Base-by-base conservation (phyloP, 2,113 vertebrate genomes). In the Anser brachyrhynchus region DNA sequence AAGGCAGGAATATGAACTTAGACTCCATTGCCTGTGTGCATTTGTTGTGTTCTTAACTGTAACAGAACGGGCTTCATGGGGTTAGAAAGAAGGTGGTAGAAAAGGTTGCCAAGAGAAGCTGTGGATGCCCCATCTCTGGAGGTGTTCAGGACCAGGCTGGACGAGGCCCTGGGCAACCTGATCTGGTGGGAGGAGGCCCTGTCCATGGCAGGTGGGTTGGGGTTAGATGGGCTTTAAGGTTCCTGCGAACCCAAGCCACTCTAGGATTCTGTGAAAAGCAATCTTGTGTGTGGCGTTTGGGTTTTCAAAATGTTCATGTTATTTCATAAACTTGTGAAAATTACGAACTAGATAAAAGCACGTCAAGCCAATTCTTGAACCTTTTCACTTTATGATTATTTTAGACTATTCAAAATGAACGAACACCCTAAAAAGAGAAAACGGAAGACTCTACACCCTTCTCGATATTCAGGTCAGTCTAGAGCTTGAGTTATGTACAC, bases 371-470 rank as follows among this genome's bases (percentile, higher is more conserved):
- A 43, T 54, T 54, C 23, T 52, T 73, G 21, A 49, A 43, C 76
- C 6, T 64, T 89, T 81, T 70, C 29, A 23, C 10, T 74, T 73
- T 44, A 21, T 51, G 59, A 6, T 81, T 75, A 14, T 52, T 97
- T 95, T 69, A 98, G 92, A 83, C 46, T 71, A 84, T 96, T 92
- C 96, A 98, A 98, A 97, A 98, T 98, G 98, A 98, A 98, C 28
- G 98, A 98, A 39, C 98, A 98, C 96, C 98, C 98, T 90, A 98
- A 98, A 96, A 98, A 98, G 96, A 97, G 98, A 74, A 98, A 98
- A 97, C 98, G 98, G 97, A 98, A 98, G 97, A 98, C 98, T 71
- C 95, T 98, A 65, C 98, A 98, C 69, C 98, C 98, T 81, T 98
- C 98, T 89, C 98, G 98, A 86, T 98, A 98, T 69, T 98, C 98